Evolutionary conservation across 2,888 invertebrate genomes (phyloP), one percentile per base, ranked within the genome.

Genomic region (Gerris lacustris): DNA sequence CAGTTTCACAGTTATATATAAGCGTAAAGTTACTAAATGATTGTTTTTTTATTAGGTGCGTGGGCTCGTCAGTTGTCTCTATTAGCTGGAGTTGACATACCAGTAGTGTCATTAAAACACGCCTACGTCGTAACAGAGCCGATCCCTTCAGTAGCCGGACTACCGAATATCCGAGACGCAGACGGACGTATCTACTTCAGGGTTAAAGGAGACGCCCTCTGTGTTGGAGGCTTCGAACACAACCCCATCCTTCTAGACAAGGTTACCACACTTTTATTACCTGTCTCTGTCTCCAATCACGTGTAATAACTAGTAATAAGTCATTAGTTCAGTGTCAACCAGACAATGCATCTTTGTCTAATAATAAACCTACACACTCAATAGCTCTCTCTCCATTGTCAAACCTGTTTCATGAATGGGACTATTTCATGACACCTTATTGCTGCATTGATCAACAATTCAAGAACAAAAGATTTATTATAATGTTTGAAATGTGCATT

Each of bases 91-190:
- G 79, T 87, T 0, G 80, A 85, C 70, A 84, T 95, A 15, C 95
- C 95, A 0, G 76, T 94, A 47, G 82, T 90, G 11, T 88, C 93
- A 0, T 91, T 94, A 86, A 92, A 92, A 77, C 95, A 96, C 79
- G 88, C 94, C 0, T 96, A 94, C 78, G 87, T 95, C 6, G 86
- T 94, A 0, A 89, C 90, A 1, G 92, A 94, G 73, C 83, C 86
- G 0, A 88, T 94, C 15, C 86, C 89, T 0, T 91, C 89, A 74
- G 84, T 90, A 0, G 83, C 88, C 71, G 87, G 87, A 67, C 80
- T 88, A 72, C 94, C 95, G 0, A 94, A 94, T 79, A 83, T 94
- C 15, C 82, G 94, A 63, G 94, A 94, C 80, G 93, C 94, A 77
- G 95, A 96, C 78, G 86, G 86, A 6, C 88, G 87, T 18, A 83